Evolutionary conservation across 2,113 vertebrate genomes (phyloP), one percentile per base, ranked within the genome.

Genomic region (Ailuropoda melanoleuca): DNA sequence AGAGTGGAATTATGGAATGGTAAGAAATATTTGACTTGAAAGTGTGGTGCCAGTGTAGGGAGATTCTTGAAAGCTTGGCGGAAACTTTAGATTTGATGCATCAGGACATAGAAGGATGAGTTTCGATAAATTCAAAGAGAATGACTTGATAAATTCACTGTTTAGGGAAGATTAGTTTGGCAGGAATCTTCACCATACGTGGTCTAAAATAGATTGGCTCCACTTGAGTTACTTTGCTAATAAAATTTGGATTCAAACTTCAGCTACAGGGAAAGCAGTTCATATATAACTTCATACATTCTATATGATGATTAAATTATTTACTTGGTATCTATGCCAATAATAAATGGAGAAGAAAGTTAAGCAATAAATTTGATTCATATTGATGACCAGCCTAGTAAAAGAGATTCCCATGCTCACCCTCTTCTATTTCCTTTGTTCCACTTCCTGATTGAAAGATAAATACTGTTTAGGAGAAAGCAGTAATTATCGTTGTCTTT

Each of bases 171-270:
- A 96, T 97, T 68, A 93, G 89, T 87, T 97, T 97, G 97, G 96
- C 92, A 98, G 93, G 82, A 89, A 80, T 12, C 87, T 93, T 93
- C 66, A 50, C 87, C 18, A 8, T 97, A 96, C 97, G 87, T 90
- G 83, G 31, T 93, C 82, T 92, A 87, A 95, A 84, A 97, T 89
- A 89, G 86, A 96, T 92, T 86, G 89, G 90, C 80, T 98, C 90
- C 66, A 96, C 55, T 89, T 93, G 72, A 84, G 74, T 95, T 96
- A 97, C 66, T 97, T 88, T 89, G 89, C 78, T 96, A 97, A 97
- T 95, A 97, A 84, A 97, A 93, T 98, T 95, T 95, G 96, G 81
- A 97, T 66, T 89, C 60, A 64, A 94, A 97, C 48, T 97, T 97
- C 48, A 86, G 68, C 82, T 95, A 78, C 66, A 96, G 83, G 75